phyloP scores from a whole-genome alignment of 2,113 vertebrate genomes.

The Suncus etruscus region DNA sequence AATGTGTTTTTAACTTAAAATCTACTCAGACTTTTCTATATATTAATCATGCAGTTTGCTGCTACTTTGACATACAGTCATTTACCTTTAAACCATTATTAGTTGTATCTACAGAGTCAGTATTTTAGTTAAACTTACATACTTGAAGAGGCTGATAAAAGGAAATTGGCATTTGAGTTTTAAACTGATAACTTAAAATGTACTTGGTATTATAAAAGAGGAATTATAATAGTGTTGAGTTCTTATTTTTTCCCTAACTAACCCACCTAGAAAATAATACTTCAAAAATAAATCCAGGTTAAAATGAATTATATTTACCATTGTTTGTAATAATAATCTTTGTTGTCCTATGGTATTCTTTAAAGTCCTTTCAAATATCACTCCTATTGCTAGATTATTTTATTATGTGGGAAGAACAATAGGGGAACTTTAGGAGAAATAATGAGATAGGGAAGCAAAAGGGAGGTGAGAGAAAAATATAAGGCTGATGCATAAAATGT shows the following conservation, averaged over 20 bases:
- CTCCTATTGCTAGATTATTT: background rate
- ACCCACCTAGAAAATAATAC: slow-evolving; percentile 14
- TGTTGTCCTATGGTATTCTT: background rate
- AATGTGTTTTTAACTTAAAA: background rate
- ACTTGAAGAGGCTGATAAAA: slow-evolving; percentile 22
- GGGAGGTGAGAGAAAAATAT: no score
- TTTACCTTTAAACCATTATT: background rate
- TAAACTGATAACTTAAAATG: background rate
- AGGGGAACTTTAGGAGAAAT: background rate
- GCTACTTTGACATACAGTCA: background rate
- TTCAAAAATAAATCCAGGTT: slow-evolving; percentile 8
- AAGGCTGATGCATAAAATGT: no score
- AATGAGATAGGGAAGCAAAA: no score
- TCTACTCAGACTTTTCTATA: background rate
- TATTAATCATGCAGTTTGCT: background rate
- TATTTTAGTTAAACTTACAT: background rate
- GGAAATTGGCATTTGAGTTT: slow-evolving; percentile 5
- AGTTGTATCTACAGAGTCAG: background rate
- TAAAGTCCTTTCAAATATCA: background rate
- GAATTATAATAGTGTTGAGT: background rate
- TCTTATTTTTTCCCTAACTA: background rate
- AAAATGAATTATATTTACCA: background rate
- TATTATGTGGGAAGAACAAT: background rate
- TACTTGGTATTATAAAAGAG: background rate
- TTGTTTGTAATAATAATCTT: background rate